A percentile compares a stretch with the other conserved stretches of the same genome.
phyloP scores from a whole-genome alignment of 2,113 vertebrate species.

The human region GRCh38 chr18:45187001-45187500 shows the following conservation, averaged over 20 bases:
- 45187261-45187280: not conserved
- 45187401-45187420: not conserved
- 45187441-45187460: not conserved
- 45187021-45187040: not conserved
- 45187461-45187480: not conserved
- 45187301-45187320: not conserved
- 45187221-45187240: not conserved
- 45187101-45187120: not conserved
- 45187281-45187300: not conserved
- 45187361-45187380: conserved; percentile 8
- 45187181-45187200: not conserved
- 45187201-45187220: not conserved
- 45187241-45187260: not conserved
- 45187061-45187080: not conserved
- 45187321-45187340: not conserved
- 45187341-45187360: not conserved
- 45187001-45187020: not conserved
- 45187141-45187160: conserved; percentile 7
- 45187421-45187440: not conserved
- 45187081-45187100: not conserved
- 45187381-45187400: not conserved
- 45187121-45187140: not conserved
- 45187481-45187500: not conserved
- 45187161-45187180: not conserved
- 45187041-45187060: not conserved